Evolutionary conservation across 2,113 vertebrate species (phyloP), one percentile per base, ranked within the genome.

Genomic region (Nannobrachium achirus): DNA sequence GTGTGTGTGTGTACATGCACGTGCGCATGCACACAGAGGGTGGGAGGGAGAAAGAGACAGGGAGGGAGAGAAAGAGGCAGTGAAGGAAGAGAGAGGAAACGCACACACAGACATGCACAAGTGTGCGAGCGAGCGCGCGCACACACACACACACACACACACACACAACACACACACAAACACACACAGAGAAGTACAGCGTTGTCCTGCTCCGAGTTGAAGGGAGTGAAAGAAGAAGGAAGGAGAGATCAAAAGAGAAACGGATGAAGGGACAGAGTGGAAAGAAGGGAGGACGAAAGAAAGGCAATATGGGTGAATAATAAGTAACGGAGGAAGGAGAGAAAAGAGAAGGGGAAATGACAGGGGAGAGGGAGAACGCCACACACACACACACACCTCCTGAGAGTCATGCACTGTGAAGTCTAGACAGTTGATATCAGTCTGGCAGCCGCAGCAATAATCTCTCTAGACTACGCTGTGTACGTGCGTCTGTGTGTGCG

Each of bases 391-490:
- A 68, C 39, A 64, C 58, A 18, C n/a, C 64, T 63, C 76, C 38
- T 48, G 71, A 73, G 75, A 82, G 64, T 75, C 0, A 49, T 69
- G 74, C 75, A 66, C 64, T 78, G 77, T 63, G 56, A 84, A 10
- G 81, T 89, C 86, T 83, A 88, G 84, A 88, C 78, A 66, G 73
- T 75, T 78, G 78, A 71, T 78, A 85, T 82, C 75, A 69, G 77
- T 67, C 77, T 81, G 69, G 79, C 66, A 79, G 76, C 71, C 67
- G 79, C 66, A 78, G 76, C 71, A 82, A 75, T 71, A 73, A 68
- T 59, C 70, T 75, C 56, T 56, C 56, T 62, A 52, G 10, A 57
- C 59, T 48, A 64, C 39, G 10, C 67, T 66, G 45, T 63, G 48
- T 20, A 48, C 38, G 33, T 48, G 50, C 56, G n/a, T 63, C 0